Percentiles rank a stretch among this genome's conserved stretches.
Evolutionary conservation across 2,113 vertebrate genomes (phyloP).

Genomic region (Melanerpes formicivorus): DNA sequence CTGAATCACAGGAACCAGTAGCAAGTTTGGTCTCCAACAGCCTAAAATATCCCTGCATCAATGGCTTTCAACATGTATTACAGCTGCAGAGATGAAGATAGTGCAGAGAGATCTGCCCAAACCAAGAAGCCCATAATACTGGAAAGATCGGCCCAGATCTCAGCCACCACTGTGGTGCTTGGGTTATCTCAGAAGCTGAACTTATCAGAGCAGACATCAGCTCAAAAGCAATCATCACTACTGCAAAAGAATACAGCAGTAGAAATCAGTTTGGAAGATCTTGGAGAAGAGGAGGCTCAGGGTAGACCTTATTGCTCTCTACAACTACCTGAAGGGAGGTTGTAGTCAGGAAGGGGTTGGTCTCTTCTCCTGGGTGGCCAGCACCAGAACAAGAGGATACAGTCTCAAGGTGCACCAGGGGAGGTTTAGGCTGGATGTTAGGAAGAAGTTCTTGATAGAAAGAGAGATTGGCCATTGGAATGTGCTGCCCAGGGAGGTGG

Average conservation of each 20-base stretch:
- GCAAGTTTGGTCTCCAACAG: background rate
- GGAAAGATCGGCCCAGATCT: background rate
- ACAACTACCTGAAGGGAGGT: too few species aligned
- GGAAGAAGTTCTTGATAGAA: too few species aligned
- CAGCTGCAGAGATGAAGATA: background rate
- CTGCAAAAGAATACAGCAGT: rapidly evolving
- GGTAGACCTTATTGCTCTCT: too few species aligned
- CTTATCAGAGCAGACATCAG: background rate
- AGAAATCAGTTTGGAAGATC: background rate
- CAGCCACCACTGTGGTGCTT: background rate
- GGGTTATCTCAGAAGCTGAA: background rate
- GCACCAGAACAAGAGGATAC: too few species aligned
- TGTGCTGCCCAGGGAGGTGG: too few species aligned
- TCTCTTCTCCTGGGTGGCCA: too few species aligned
- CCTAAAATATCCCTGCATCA: background rate
- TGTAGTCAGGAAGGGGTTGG: too few species aligned
- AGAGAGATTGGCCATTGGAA: too few species aligned
- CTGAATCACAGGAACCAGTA: background rate
- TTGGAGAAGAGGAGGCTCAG: background rate
- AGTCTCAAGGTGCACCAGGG: too few species aligned
- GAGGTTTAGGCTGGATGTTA: too few species aligned
- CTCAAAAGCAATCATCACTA: background rate
- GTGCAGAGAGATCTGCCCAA: background rate
- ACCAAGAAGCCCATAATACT: background rate
- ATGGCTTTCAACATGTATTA: background rate